phyloP scores from a whole-genome alignment of 2,797 vertebrate genomes.

The Anguilla pacifica region DNA sequence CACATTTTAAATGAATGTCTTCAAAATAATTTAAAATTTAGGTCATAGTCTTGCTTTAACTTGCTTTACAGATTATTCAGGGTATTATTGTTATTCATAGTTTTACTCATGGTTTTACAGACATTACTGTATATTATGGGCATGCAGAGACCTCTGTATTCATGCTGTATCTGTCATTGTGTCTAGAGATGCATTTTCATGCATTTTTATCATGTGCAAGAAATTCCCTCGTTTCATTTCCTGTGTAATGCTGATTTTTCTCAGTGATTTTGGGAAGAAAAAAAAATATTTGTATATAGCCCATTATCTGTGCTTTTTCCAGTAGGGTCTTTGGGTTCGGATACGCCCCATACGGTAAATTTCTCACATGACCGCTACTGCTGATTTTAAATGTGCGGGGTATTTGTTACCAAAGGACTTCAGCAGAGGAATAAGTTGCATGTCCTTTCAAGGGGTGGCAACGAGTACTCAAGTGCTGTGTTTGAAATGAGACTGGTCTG shows the following conservation, averaged over 20 bases:
- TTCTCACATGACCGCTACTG: neutral
- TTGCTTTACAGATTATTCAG: neutral
- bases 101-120: neutral
- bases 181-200: neutral
- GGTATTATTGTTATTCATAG: neutral
- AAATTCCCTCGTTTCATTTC: neutral
- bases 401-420: neutral
- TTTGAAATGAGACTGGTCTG: neutral
- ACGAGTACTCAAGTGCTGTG: neutral
- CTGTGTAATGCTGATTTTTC: neutral
- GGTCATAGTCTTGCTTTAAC: neutral
- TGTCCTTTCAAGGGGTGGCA: neutral
- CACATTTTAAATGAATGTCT: neutral
- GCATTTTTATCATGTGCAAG: neutral
- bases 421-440: neutral
- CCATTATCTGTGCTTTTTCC: neutral
- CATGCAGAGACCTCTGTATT: neutral
- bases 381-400: neutral
- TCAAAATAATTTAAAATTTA: conserved; percentile 3
- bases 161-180: neutral
- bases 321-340: neutral
- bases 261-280: neutral
- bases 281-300: neutral
- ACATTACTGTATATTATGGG: neutral
- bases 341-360: neutral